phyloP scores from a whole-genome alignment of 2,888 invertebrate species.

The Acleris laterana region DNA sequence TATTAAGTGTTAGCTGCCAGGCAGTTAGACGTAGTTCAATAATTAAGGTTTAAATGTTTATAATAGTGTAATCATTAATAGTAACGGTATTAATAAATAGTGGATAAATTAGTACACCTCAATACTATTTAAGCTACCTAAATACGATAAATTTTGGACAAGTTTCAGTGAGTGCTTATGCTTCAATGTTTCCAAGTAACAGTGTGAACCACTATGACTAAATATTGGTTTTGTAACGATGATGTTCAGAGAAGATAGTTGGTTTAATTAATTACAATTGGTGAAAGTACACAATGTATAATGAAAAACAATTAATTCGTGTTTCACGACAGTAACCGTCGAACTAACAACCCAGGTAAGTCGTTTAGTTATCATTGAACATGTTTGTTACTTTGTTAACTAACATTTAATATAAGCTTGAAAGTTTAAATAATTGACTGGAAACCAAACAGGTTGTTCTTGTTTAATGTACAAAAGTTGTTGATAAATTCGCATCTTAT shows the following conservation, averaged over 20 bases:
- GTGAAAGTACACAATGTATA: neutral
- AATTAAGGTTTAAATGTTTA: no score
- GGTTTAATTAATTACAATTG: no score
- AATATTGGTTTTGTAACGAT: neutral
- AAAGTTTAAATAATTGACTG: no score
- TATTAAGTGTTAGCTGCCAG: neutral
- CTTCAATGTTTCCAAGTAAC: neutral
- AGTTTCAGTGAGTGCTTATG: no score
- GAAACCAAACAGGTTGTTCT: no score
- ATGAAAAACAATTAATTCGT: slow-evolving; percentile 12
- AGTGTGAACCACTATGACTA: neutral
- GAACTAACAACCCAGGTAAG: slow-evolving; percentile 25
- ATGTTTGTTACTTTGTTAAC: neutral
- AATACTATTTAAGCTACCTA: neutral
- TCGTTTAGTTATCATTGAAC: slow-evolving; percentile 3
- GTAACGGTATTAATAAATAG: neutral
- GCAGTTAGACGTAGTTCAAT: no score
- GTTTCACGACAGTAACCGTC: slow-evolving; percentile 1
- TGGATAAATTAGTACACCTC: neutral
- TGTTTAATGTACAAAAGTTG: no score
- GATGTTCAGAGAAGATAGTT: neutral
- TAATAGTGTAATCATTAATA: no score
- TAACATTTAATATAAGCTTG: no score
- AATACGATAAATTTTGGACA: neutral
- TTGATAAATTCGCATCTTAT: no score